Conservation (phyloP, 1,140 invertebrate genomes). For the Ridgeia piscesae region DNA sequence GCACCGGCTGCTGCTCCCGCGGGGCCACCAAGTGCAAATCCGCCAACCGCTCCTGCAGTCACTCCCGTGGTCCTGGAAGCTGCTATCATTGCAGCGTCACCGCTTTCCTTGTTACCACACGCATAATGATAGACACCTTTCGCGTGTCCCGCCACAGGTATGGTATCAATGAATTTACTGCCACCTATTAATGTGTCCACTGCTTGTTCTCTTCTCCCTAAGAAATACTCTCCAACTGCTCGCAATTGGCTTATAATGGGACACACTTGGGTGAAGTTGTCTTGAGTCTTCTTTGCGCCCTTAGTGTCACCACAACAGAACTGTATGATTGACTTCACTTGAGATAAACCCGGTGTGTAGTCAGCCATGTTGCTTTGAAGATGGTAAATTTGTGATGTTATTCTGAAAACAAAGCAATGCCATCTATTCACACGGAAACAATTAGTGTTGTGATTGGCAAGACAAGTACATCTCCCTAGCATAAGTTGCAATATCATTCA, state of each 20-base stretch:
- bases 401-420: not conserved
- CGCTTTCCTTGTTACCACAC: not conserved
- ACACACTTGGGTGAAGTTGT: not conserved
- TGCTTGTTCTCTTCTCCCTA: not conserved
- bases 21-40: not conserved
- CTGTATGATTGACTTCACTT: not conserved
- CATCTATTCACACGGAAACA: no score
- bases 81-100: not conserved
- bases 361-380: not conserved
- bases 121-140: not conserved
- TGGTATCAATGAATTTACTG: not conserved
- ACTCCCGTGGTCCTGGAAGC: not conserved
- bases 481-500: no score
- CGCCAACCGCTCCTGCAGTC: not conserved
- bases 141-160: not conserved
- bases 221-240: not conserved
- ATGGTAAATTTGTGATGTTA: not conserved
- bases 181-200: not conserved
- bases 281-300: not conserved
- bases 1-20: not conserved
- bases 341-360: not conserved
- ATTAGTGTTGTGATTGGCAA: no score
- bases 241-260: not conserved
- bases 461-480: no score
- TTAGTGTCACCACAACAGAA: not conserved